Conservation (phyloP, 2,113 vertebrate genomes). For the Podiceps cristatus region DNA sequence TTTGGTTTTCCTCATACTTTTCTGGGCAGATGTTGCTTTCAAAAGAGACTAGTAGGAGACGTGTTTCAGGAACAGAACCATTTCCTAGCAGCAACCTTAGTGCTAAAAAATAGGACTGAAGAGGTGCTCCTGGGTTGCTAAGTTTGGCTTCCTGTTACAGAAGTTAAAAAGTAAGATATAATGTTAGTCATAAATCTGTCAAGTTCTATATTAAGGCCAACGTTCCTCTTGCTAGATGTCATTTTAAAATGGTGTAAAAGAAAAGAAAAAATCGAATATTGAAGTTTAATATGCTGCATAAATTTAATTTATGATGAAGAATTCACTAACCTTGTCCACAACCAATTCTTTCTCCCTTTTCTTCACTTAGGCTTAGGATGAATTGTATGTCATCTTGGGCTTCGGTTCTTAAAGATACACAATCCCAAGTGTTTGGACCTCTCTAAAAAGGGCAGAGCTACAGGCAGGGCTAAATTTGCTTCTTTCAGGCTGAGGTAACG, state of each 20-base stretch:
- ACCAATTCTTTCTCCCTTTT: background rate
- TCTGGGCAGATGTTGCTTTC: background rate
- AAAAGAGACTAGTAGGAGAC: background rate
- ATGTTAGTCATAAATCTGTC: background rate
- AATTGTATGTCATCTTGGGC: background rate
- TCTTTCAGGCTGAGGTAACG: background rate
- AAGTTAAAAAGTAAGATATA: background rate
- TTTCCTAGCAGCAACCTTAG: background rate
- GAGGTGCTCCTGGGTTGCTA: background rate
- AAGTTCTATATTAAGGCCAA: background rate
- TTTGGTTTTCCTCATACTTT: background rate
- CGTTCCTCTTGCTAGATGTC: background rate
- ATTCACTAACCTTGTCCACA: background rate
- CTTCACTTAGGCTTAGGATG: background rate
- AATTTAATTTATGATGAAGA: background rate
- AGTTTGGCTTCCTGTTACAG: background rate
- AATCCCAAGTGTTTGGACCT: background rate
- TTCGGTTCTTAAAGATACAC: background rate
- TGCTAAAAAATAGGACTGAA: background rate
- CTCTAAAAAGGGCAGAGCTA: background rate
- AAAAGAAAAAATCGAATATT: background rate
- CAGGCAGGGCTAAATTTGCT: background rate
- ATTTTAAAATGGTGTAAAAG: background rate
- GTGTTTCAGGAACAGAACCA: background rate
- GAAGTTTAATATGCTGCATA: background rate